phyloP scores from a whole-genome alignment of 2,888 invertebrate genomes.

The Trichopoda pennipes region DNA sequence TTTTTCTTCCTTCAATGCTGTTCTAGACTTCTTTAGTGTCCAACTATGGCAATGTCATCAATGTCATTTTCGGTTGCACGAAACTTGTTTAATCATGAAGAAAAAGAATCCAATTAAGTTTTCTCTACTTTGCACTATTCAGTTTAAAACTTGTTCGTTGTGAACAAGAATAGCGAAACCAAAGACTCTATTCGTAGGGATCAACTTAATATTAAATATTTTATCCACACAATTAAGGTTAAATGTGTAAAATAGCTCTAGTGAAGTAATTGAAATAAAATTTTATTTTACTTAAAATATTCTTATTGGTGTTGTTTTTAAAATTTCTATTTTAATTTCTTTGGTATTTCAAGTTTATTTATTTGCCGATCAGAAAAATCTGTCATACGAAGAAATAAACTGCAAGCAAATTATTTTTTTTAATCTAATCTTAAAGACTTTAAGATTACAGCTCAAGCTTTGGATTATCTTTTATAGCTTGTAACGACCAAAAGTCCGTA shows the following conservation, averaged over 20 bases:
- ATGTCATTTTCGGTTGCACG: conserved; percentile 69
- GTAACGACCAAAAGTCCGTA: too few species aligned
- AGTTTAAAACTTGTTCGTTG: conserved; percentile 18
- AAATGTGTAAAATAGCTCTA: conserved; percentile 17
- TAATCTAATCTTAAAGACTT: too few species aligned
- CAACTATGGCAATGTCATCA: conserved; percentile 70
- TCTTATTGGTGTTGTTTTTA: conserved; percentile 47
- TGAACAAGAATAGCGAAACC: neutral
- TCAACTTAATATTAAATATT: conserved; percentile 43
- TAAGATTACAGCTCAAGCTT: too few species aligned
- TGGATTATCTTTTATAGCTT: too few species aligned
- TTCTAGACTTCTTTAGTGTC: conserved; percentile 47
- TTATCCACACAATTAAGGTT: conserved; percentile 44
- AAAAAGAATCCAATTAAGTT: conserved; percentile 20
- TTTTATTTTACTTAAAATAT: conserved; percentile 22
- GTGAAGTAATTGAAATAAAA: too few species aligned
- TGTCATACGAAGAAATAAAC: too few species aligned
- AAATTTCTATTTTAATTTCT: neutral
- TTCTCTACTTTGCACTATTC: conserved; percentile 19
- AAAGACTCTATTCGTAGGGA: neutral
- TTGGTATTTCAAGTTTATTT: neutral
- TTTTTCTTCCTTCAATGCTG: conserved; percentile 28
- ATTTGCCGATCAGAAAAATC: too few species aligned
- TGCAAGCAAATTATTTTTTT: too few species aligned
- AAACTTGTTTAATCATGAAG: conserved; percentile 65